phyloP scores from a whole-genome alignment of 2,888 invertebrate genomes.

The Mythimna loreyi region DNA sequence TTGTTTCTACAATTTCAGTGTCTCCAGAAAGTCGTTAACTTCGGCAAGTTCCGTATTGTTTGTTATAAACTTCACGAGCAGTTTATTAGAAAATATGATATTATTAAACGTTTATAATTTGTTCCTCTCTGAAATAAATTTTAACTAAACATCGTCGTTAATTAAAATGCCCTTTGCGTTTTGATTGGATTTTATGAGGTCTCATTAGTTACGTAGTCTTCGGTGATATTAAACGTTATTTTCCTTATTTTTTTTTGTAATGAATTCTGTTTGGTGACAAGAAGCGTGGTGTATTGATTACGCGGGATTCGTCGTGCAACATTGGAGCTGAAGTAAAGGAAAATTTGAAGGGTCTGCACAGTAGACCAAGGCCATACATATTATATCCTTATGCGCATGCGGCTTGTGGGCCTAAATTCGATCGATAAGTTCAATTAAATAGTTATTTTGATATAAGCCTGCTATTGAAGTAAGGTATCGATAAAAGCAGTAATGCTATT shows the following conservation, averaged over 20 bases:
- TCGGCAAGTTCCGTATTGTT: slow-evolving; percentile 34
- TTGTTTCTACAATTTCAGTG: slow-evolving; percentile 37
- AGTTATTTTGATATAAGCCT: slow-evolving; percentile 24
- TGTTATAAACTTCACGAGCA: slow-evolving; percentile 51
- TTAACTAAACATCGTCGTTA: slow-evolving; percentile 60
- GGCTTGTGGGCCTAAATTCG: slow-evolving; percentile 28
- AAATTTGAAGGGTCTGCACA: slow-evolving; percentile 23
- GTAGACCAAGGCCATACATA: slow-evolving; percentile 30
- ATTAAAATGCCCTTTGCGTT: slow-evolving; percentile 66
- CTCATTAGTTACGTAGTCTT: slow-evolving; percentile 59
- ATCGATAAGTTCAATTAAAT: slow-evolving; percentile 46
- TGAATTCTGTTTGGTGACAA: neutral
- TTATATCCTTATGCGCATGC: slow-evolving; percentile 48
- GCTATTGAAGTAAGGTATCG: neutral
- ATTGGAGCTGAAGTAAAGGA: neutral
- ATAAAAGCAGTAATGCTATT: neutral
- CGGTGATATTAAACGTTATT: slow-evolving; percentile 45
- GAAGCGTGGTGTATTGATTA: slow-evolving; percentile 11
- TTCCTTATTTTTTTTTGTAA: slow-evolving; percentile 27
- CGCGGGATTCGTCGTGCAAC: slow-evolving; percentile 24
- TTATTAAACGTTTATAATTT: slow-evolving; percentile 52
- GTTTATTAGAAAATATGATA: slow-evolving; percentile 55
- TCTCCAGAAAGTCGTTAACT: slow-evolving; percentile 48
- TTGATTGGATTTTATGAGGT: slow-evolving; percentile 68
- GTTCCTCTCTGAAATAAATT: slow-evolving; percentile 51